Evolutionary conservation across 2,797 vertebrate species (phyloP).

Genomic region (Trachops cirrhosus): DNA sequence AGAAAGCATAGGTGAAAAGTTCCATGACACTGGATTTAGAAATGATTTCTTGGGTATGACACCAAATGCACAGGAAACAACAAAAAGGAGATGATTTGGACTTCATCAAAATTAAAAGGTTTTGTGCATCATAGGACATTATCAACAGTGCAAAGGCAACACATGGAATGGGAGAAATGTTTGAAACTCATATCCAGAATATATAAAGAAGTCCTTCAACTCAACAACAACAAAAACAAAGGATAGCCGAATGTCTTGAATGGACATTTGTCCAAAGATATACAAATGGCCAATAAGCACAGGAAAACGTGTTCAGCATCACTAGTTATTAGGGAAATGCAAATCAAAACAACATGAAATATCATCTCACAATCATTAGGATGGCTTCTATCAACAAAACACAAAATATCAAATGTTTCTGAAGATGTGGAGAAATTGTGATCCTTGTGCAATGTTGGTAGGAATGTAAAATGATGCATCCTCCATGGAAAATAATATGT

Average conservation of each 20-base stretch:
- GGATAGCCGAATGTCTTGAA: neutral
- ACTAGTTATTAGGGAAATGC: neutral
- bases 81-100: neutral
- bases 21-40: neutral
- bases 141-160: neutral
- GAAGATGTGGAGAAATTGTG: neutral
- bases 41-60: neutral
- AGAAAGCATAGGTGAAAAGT: neutral
- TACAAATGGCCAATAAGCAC: neutral
- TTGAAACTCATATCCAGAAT: neutral
- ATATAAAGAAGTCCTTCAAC: neutral
- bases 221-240: neutral
- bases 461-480: neutral
- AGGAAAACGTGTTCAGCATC: neutral
- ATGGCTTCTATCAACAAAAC: neutral
- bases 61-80: neutral
- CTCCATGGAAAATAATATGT: neutral
- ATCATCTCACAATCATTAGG: neutral
- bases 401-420: neutral
- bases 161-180: neutral
- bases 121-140: neutral
- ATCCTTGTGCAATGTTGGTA: neutral
- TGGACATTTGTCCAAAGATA: neutral
- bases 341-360: neutral
- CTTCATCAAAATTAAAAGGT: neutral